Evolutionary conservation across 2,888 invertebrate genomes (phyloP).

Genomic region (Alloscopus bannaensis): DNA sequence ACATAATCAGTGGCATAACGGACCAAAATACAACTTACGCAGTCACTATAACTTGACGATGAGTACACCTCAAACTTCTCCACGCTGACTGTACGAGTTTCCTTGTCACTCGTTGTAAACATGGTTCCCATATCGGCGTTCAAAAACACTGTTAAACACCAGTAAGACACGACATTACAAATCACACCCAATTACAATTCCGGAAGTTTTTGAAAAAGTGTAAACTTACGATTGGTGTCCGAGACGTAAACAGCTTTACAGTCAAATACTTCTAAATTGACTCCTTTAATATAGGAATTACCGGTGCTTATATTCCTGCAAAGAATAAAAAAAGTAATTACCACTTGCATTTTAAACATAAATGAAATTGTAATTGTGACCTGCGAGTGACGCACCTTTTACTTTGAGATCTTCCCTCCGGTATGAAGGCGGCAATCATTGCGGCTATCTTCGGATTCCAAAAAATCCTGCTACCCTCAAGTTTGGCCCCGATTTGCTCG

Average conservation of each 20-base stretch:
- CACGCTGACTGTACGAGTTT: slow-evolving; percentile 61
- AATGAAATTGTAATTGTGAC: not conserved
- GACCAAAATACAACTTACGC: slow-evolving; percentile 66
- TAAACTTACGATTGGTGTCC: slow-evolving; percentile 70
- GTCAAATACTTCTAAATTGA: slow-evolving; percentile 72
- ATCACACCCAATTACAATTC: no score
- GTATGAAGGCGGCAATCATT: slow-evolving; percentile 5
- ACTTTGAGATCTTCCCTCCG: not conserved
- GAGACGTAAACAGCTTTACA: slow-evolving; percentile 71
- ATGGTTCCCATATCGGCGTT: slow-evolving; percentile 71
- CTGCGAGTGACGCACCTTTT: slow-evolving; percentile 14
- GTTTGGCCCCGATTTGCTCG: slow-evolving; percentile 71
- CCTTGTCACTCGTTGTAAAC: slow-evolving; percentile 67
- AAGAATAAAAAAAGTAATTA: slow-evolving; percentile 2
- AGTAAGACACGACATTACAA: no score
- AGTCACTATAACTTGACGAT: slow-evolving; percentile 72
- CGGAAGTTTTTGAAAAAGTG: no score
- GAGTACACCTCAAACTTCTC: slow-evolving; percentile 73
- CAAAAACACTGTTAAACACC: no score
- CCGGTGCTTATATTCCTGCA: slow-evolving; percentile 13
- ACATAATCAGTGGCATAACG: no score
- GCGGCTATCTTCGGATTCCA: slow-evolving; percentile 69
- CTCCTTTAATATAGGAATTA: slow-evolving; percentile 66
- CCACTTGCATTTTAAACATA: not conserved
- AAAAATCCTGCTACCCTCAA: slow-evolving; percentile 71